These are phyloP conservation scores for Zosterops pallidus DNA, from an alignment of 2,113 vertebrate genomes.

Conservation along the genomic window DNA sequence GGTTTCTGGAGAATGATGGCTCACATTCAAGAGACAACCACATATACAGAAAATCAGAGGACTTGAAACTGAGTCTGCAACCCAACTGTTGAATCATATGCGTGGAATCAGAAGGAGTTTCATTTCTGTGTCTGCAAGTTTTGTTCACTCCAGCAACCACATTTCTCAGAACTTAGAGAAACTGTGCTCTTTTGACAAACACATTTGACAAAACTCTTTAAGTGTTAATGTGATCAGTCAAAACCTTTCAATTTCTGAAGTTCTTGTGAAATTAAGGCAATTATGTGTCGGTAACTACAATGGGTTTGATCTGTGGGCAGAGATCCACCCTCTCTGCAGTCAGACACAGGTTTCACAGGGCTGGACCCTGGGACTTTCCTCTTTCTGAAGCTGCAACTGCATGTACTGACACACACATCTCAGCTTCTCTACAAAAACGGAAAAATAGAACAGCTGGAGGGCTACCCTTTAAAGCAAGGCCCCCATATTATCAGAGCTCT, in stretches of 20 bases:
- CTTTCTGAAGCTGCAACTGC: background rate
- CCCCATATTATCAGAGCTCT: background rate
- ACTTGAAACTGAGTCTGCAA: background rate
- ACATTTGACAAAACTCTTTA: background rate
- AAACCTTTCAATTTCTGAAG: background rate
- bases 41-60: background rate
- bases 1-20: background rate
- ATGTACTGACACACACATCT: background rate
- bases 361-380: background rate
- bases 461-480: background rate
- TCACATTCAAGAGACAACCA: background rate
- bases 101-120: background rate
- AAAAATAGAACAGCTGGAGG: background rate
- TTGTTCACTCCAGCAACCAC: background rate
- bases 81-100: background rate
- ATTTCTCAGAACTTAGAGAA: background rate
- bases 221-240: background rate
- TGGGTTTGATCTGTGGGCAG: background rate
- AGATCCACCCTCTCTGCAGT: background rate
- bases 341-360: fast-evolving
- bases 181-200: background rate
- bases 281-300: background rate
- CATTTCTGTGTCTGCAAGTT: background rate
- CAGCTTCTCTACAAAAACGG: background rate
- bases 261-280: background rate